These are phyloP conservation scores for Zaprionus taronus DNA, from an alignment of 1,140 invertebrate genomes.

Conservation along the genomic window DNA sequence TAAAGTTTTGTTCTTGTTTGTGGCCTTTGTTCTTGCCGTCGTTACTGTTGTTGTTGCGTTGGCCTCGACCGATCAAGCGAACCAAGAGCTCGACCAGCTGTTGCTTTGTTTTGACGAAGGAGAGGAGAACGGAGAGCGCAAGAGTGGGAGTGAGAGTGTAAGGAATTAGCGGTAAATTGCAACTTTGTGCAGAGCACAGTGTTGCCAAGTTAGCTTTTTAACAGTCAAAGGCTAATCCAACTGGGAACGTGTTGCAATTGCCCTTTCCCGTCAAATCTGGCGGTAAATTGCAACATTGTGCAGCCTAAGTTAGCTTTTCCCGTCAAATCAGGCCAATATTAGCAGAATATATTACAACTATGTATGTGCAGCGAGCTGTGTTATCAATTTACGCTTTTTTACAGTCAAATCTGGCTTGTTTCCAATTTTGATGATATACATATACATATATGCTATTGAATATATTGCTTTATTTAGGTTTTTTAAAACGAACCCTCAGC, in stretches of 20 bases:
- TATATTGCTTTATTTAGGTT: no score
- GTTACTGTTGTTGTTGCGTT: slow-evolving; percentile 47
- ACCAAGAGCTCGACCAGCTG: slow-evolving; percentile 65
- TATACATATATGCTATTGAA: no score
- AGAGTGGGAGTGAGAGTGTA: slow-evolving; percentile 5
- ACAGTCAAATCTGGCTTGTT: no score
- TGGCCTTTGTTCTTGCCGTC: slow-evolving; percentile 54
- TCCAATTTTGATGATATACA: no score
- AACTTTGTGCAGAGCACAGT: not conserved
- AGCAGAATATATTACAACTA: slow-evolving; percentile 5
- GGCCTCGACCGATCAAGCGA: slow-evolving; percentile 72
- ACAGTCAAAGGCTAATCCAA: not conserved
- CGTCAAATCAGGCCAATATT: not conserved
- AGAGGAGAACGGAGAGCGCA: not conserved
- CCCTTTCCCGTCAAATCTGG: no score
- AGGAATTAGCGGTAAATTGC: slow-evolving; percentile 25
- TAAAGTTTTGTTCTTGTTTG: slow-evolving; percentile 52
- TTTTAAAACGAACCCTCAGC: no score
- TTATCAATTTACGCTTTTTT: no score
- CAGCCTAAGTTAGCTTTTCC: no score
- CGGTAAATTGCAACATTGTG: slow-evolving; percentile 5
- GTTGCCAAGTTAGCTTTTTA: no score
- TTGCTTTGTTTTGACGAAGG: slow-evolving; percentile 61
- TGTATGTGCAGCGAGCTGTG: not conserved
- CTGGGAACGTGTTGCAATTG: no score